Base-by-base conservation (phyloP, 2,888 invertebrate species). In the Callyntrura guangdongensis region DNA sequence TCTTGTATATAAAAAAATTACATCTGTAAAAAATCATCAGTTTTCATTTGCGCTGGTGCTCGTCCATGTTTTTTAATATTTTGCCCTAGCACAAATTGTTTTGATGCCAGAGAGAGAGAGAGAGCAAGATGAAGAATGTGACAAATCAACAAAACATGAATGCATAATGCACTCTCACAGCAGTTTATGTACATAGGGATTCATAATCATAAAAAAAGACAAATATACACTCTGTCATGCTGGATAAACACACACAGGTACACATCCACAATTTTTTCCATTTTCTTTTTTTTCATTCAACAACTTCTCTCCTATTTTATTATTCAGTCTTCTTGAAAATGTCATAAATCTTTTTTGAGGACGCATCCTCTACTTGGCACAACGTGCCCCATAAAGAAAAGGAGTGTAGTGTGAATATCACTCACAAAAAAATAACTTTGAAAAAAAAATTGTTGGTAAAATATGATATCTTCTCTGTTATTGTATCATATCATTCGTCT, bases 301-400 rank as follows among this genome's bases (percentile, higher is more conserved):
- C 47, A 72, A 72, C 72, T 47, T 47, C 17, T 69, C 45, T 72
- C 2, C 2, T 47, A 20, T 47, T 47, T 20, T 72, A 20, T 14
- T 47, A 1, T 47, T 72, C 47, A 36, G 69, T 11, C 6, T 47
- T 72, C 25, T 49, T 27, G 36, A 86, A 67, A 25, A 61, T 86
- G 77, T 67, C 79, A 86, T 86, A 86, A 86, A 86, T 86, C 86
- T 79, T 79, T n/a, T 67, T 56, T 1, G 27, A 53, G 27, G 79
- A 79, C 11, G 64, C 25, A 64, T 64, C 3, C 9, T 69, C 36
- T 6, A 36, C 36, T 36, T 36, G 2, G 36, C 2, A 36, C 17
- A 59, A n/a, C 17, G 36, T 36, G 36, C 36, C 2, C 3, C 6
- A 36, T 36, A 36, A 36, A 59, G 59, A 59, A 59, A 61, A 59